Percentiles rank a stretch among this genome's conserved stretches.
Conservation (phyloP, 2,113 vertebrate species). For the Buteo buteo region DNA sequence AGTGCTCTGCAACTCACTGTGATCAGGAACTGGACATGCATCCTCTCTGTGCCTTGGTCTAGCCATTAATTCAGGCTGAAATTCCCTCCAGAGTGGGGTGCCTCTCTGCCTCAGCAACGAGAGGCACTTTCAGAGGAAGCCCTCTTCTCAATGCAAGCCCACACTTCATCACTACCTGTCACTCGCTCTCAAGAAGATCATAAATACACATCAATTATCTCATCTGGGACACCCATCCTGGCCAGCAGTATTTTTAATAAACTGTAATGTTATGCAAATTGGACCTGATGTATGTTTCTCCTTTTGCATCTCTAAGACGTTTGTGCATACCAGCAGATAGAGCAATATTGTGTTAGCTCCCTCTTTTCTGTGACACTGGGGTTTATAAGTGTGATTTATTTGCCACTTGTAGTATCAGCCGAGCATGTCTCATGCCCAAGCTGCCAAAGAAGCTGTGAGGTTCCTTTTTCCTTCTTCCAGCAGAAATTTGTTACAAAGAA, state of each 20-base stretch:
- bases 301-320: background rate
- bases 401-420: background rate
- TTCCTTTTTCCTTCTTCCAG: background rate
- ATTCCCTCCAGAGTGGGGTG: background rate
- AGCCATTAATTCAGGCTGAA: background rate
- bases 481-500: background rate
- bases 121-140: background rate
- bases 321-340: background rate
- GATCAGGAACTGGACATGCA: background rate
- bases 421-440: background rate
- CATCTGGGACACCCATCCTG: background rate
- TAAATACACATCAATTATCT: background rate
- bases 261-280: background rate
- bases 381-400: background rate
- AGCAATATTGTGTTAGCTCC: background rate
- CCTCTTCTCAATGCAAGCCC: background rate
- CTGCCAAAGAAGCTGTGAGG: background rate
- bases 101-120: background rate
- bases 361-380: background rate
- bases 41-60: rapidly evolving
- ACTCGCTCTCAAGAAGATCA: background rate
- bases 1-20: background rate
- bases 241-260: background rate
- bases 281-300: background rate
- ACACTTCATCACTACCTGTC: background rate